A percentile compares a stretch with the other conserved stretches of the same genome.
Evolutionary conservation across 1,140 invertebrate species (phyloP).

Genomic region (Danaus plexippus): DNA sequence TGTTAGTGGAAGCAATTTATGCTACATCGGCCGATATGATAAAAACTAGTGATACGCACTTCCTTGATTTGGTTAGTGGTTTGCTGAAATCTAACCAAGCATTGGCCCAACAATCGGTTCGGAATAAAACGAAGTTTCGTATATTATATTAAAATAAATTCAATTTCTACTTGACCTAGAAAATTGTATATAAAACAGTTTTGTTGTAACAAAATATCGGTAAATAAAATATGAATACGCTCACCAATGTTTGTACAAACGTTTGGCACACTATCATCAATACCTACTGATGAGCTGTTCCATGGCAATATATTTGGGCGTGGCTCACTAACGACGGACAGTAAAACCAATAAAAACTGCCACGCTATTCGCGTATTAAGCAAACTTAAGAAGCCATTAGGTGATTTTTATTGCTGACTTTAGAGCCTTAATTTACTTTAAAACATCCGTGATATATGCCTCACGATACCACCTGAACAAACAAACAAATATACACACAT

Average conservation of each 20-base stretch:
- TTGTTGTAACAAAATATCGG: too few relatives aligned
- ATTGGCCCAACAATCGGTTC: constrained; percentile 14
- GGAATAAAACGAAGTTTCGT: too few relatives aligned
- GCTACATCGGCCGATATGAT: constrained; percentile 28
- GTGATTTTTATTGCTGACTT: constrained; percentile 5
- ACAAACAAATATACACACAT: too few relatives aligned
- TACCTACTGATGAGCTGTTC: constrained; percentile 26
- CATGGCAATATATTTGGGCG: constrained; percentile 28
- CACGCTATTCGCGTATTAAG: constrained; percentile 55
- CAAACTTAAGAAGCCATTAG: constrained; percentile 18
- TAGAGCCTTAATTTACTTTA: not conserved
- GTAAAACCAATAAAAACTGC: constrained; percentile 33
- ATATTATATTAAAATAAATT: too few relatives aligned
- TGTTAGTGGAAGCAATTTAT: constrained; percentile 25
- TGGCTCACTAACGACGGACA: constrained; percentile 24
- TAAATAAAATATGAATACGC: too few relatives aligned
- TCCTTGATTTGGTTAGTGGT: constrained; percentile 17
- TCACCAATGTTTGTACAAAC: constrained; percentile 1
- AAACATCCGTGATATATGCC: too few relatives aligned
- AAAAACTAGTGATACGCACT: constrained; percentile 26
- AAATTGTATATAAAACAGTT: too few relatives aligned
- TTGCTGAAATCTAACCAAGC: constrained; percentile 13
- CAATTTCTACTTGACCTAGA: too few relatives aligned
- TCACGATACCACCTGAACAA: too few relatives aligned
- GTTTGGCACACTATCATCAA: constrained; percentile 1